phyloP scores from a whole-genome alignment of 2,797 vertebrate species.

The Phoeniculus purpureus region DNA sequence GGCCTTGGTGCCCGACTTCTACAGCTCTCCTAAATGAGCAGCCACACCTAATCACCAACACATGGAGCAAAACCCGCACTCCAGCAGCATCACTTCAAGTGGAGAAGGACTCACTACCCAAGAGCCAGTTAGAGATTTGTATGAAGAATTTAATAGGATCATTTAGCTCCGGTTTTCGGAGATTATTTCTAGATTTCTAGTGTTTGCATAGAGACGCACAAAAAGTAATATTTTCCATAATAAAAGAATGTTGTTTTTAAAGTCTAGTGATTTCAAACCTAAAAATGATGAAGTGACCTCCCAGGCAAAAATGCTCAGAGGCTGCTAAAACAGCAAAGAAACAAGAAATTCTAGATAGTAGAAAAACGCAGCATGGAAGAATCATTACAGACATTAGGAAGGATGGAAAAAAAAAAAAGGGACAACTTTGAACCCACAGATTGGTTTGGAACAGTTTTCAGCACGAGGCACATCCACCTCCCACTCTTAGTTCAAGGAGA shows the following conservation, averaged over 20 bases:
- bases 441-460: neutral
- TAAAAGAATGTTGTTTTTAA: conserved; percentile 49
- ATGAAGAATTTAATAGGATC: conserved; percentile 38
- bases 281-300: conserved; percentile 48
- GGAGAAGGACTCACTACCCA: neutral
- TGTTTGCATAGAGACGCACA: neutral
- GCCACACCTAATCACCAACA: neutral
- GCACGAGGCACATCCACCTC: neutral
- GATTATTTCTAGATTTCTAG: conserved; percentile 7
- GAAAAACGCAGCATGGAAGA: neutral
- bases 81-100: conserved; percentile 16
- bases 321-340: conserved; percentile 50
- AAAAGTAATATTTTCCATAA: conserved; percentile 60
- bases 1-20: neutral
- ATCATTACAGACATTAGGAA: conserved; percentile 44
- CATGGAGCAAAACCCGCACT: neutral
- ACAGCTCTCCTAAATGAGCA: neutral
- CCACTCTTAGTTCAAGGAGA: neutral
- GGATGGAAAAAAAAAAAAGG: neutral
- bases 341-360: conserved; percentile 46
- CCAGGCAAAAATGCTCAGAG: conserved; percentile 29
- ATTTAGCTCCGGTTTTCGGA: neutral
- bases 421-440: neutral
- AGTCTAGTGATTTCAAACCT: conserved; percentile 33
- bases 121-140: conserved; percentile 5